Evolutionary conservation across 1,140 invertebrate species (phyloP), one percentile per base, ranked within the genome.

Genomic region (Coptotermes formosanus): DNA sequence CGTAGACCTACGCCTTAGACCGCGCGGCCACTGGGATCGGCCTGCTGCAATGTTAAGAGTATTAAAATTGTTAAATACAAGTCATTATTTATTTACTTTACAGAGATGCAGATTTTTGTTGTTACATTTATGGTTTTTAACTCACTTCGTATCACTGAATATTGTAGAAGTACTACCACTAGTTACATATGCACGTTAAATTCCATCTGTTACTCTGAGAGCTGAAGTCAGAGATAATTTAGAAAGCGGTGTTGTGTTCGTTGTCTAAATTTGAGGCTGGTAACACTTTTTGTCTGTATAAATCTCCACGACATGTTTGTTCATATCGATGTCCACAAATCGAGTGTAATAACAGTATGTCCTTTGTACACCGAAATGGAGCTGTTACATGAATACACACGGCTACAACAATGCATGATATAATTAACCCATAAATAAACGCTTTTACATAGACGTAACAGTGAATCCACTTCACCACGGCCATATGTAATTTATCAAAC

Each of bases 401-500:
- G 2, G n/a, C 64, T n/a, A 75, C 64, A 75, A 75, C 64, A 75
- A 75, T 75, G 30, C 64, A 30, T n/a, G n/a, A 75, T 30, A 75
- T 75, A 75, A 75, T 75, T 75, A 30, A 75, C n/a, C 64, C 64
- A 30, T 75, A 75, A 75, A 75, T 75, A 75, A 75, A 75, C 64
- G 64, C 7, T 75, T 38, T 75, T 75, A 75, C 64, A 75, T n/a
- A 75, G 64, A 75, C n/a, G 64, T 75, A 75, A 75, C 64, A 30
- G 0, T 30, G 64, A 75, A 75, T n/a, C 64, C 64, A 75, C 64
- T 75, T 75, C 64, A 75, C 64, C 64, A 75, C 64, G 64, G 64
- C 64, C 64, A 75, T 75, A 75, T 75, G 64, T n/a, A 75, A 75
- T 75, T 75, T 75, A 75, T 75, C 64, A 75, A 75, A 75, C 64